Evolutionary conservation across 2,797 vertebrate genomes (phyloP).

Genomic region (Pangasius larnaudii): DNA sequence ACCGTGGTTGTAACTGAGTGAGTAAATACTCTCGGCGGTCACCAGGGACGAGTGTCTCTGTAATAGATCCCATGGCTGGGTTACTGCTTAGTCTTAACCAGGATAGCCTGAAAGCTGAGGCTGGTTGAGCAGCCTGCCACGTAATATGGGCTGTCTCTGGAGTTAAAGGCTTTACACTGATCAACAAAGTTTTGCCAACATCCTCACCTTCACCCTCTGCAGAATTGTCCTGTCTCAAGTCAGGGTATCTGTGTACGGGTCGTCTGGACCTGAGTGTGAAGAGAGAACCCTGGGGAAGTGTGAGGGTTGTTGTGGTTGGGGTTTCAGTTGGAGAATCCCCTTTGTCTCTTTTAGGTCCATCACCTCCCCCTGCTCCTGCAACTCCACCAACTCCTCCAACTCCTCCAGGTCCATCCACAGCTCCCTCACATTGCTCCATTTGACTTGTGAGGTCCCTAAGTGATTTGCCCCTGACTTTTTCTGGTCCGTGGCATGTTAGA

Average conservation of each 20-base stretch:
- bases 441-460: constrained; percentile 85
- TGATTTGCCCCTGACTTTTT: constrained; percentile 83
- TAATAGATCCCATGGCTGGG: constrained; percentile 89
- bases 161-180: constrained; percentile 88
- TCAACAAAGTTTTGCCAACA: constrained; percentile 79
- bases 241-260: constrained; percentile 81
- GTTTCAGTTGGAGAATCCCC: constrained; percentile 66
- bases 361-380: constrained; percentile 64
- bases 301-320: constrained; percentile 67
- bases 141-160: constrained; percentile 88
- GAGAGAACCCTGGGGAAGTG: constrained; percentile 86
- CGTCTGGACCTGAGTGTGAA: constrained; percentile 86
- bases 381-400: constrained; percentile 60
- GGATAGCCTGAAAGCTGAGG: constrained; percentile 87
- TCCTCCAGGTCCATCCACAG: constrained; percentile 58
- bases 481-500: constrained; percentile 89
- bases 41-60: constrained; percentile 91
- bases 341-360: constrained; percentile 65
- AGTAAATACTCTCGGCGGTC: constrained; percentile 90
- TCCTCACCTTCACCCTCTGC: constrained; percentile 74
- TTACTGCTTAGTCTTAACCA: constrained; percentile 90
- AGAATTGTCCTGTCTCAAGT: constrained; percentile 75
- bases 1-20: constrained; percentile 88
- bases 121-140: constrained; percentile 83
- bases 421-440: constrained; percentile 87